Base-by-base conservation (phyloP, 2,888 invertebrate species). In the Euclidia mi region DNA sequence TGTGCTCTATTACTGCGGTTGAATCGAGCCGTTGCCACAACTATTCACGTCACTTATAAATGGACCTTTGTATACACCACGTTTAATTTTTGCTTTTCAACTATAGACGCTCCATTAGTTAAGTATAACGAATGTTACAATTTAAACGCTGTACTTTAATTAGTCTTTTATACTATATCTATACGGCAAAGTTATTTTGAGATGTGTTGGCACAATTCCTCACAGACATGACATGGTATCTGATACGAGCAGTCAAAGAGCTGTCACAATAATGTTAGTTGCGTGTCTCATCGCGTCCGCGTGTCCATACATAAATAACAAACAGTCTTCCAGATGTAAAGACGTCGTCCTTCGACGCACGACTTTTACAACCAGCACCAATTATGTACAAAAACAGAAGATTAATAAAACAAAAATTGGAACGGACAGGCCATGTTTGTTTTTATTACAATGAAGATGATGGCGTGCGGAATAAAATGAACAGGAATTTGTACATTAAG, bases 171-270 rank as follows among this genome's bases (percentile, higher is more conserved):
- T 53, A 53, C 46, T 63, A 56, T 63, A n/a, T 43, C 32, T 31
- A 41, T 59, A 61, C 45, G 56, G 48, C 55, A 52, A 58, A 61
- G 72, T 64, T 78, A 79, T 73, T 79, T 74, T 47, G 53, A 62
- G 62, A 84, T 76, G 76, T 75, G 81, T 79, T 88, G 90, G 84
- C 90, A 90, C 83, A 81, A 82, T 89, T 87, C 82, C 76, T 80
- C 65, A 65, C 71, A 77, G 76, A 84, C 82, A 76, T 65, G 69
- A 66, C 74, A 71, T 65, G 79, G 71, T 82, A 84, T 88, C 81
- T 84, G 84, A 87, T 83, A 82, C 67, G 77, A 71, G 78, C 79
- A 77, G 84, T 87, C 85, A 79, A 74, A 76, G 75, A 76, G 78
- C 82, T 83, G 85, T 87, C 84, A 84, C 75, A 79, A 79, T 82